phyloP scores from a whole-genome alignment of 2,113 vertebrate genomes.

The Oreochromis aureus region DNA sequence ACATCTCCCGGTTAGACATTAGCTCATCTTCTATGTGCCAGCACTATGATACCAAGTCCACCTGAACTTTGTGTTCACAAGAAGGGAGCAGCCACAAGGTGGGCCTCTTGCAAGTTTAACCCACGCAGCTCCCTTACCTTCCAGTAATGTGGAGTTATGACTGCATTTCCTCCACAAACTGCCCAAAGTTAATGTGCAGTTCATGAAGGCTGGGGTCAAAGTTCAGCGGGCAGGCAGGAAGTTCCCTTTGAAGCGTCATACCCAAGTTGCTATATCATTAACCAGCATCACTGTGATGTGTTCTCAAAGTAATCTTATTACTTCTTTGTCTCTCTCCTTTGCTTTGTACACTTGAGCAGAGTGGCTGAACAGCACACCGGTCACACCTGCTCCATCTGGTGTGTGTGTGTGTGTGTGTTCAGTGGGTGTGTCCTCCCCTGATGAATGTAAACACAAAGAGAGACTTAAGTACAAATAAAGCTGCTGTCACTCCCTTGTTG shows the following conservation, averaged over 20 bases:
- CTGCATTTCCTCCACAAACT: not conserved
- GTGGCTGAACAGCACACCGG: not conserved
- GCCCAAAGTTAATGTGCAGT: not conserved
- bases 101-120: not conserved
- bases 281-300: not conserved
- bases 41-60: not conserved
- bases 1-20: not conserved
- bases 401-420: not conserved
- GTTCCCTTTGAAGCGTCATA: not conserved
- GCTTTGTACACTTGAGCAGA: not conserved
- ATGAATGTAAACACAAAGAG: not conserved
- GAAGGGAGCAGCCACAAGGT: not conserved
- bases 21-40: not conserved
- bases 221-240: not conserved
- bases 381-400: constrained; percentile 23
- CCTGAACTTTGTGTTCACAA: not conserved
- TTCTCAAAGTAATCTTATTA: not conserved
- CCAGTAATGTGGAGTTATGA: not conserved
- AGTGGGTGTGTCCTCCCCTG: constrained; percentile 3
- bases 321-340: not conserved
- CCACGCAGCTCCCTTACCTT: not conserved
- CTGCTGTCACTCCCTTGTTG: not conserved
- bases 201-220: not conserved
- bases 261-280: not conserved
- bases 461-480: constrained; percentile 5